phyloP scores from a whole-genome alignment of 1,140 invertebrate genomes.

The Matsumurasca onukii region DNA sequence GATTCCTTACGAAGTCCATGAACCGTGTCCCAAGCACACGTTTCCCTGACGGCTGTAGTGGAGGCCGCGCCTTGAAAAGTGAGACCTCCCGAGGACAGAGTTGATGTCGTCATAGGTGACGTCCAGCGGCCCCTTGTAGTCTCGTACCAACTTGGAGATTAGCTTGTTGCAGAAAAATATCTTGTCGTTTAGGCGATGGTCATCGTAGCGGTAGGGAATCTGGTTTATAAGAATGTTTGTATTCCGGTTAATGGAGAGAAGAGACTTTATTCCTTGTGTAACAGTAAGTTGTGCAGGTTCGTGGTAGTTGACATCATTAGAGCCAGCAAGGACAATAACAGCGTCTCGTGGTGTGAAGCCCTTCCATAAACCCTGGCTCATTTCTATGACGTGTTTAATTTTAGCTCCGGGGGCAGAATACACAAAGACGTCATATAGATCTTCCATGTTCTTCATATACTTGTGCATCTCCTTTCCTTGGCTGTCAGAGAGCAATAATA shows the following conservation, averaged over 20 bases:
- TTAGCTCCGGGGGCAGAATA: background rate
- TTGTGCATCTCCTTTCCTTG: background rate
- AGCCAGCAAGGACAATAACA: background rate
- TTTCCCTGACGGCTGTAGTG: background rate
- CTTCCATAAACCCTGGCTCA: background rate
- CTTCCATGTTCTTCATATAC: background rate
- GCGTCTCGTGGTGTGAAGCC: background rate
- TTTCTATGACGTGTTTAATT: background rate
- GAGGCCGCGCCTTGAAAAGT: background rate
- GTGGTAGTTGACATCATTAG: background rate
- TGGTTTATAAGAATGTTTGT: too few relatives aligned
- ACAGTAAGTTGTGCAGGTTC: background rate
- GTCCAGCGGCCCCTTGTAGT: background rate
- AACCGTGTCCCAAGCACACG: background rate
- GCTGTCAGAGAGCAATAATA: background rate
- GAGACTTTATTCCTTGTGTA: background rate
- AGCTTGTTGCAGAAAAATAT: background rate
- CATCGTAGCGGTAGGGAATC: background rate
- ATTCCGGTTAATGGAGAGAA: background rate
- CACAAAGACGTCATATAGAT: background rate
- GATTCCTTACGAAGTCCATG: background rate
- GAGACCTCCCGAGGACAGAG: background rate
- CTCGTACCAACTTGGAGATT: background rate
- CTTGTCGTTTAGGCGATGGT: background rate
- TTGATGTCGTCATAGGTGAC: background rate